Evolutionary conservation across 2,888 invertebrate genomes (phyloP).

Genomic region (Imbricaverruca yamaguchii): DNA sequence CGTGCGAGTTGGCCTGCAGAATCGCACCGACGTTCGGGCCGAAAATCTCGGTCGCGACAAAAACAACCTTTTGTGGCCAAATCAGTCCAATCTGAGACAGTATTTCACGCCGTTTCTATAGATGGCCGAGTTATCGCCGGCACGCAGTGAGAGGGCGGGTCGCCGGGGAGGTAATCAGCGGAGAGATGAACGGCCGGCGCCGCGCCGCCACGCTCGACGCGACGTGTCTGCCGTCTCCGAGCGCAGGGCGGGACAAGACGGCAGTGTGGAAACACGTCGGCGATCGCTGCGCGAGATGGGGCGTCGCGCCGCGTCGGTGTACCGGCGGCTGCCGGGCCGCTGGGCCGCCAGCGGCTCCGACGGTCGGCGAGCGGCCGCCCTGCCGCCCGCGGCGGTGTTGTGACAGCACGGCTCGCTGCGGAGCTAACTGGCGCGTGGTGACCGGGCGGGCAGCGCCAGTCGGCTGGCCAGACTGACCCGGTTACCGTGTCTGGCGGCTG

Average conservation of each 20-base stretch:
- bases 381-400: not conserved
- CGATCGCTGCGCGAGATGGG: too few relatives aligned
- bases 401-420: not conserved
- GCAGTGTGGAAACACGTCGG: too few relatives aligned
- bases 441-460: not conserved
- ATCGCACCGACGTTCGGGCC: not conserved
- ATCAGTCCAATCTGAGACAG: conserved; percentile 2
- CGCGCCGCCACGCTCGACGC: not conserved
- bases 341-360: not conserved
- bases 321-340: not conserved
- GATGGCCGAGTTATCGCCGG: not conserved
- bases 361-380: not conserved
- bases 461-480: not conserved
- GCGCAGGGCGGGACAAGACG: too few relatives aligned
- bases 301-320: too few relatives aligned
- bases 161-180: not conserved
- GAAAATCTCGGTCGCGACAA: conserved; percentile 1
- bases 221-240: too few relatives aligned
- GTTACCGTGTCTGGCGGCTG: too few relatives aligned
- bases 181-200: not conserved
- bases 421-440: not conserved
- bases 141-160: not conserved
- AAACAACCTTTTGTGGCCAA: conserved; percentile 12
- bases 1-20: not conserved
- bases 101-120: not conserved